Conservation (phyloP, 2,113 vertebrate species). For the Equus przewalskii region DNA sequence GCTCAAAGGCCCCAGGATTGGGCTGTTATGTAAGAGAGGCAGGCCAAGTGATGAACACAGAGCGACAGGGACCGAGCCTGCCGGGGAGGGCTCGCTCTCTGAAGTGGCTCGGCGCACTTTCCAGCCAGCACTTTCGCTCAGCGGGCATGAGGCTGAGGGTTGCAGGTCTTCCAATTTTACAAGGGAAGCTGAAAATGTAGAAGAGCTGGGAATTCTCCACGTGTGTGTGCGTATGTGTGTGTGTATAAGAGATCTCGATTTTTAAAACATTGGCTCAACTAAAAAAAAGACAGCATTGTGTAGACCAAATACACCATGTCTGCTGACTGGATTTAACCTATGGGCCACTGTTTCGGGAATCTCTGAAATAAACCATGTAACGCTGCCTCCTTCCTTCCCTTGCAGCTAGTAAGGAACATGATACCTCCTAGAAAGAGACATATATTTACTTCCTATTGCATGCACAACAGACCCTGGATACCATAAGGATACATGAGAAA, state of each 20-base stretch:
- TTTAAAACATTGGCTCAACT: constrained; percentile 3
- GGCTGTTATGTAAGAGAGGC: background rate
- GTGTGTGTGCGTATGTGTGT: background rate
- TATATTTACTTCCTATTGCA: background rate
- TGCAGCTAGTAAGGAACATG: background rate
- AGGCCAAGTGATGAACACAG: background rate
- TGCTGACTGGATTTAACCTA: background rate
- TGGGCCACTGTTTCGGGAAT: background rate
- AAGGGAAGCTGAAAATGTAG: constrained; percentile 15
- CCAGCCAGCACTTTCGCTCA: background rate
- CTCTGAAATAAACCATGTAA: constrained; percentile 13
- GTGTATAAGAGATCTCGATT: background rate
- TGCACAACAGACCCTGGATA: background rate
- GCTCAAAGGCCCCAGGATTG: background rate
- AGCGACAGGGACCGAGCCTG: background rate
- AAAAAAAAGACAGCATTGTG: background rate
- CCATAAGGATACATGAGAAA: background rate
- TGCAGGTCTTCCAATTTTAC: constrained; percentile 26
- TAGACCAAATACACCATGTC: constrained; percentile 7
- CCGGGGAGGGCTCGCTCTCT: background rate
- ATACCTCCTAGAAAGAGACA: background rate
- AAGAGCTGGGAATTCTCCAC: background rate
- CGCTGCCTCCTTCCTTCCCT: background rate
- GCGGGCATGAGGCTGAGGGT: background rate
- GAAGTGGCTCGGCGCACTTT: background rate